phyloP scores from a whole-genome alignment of 2,888 invertebrate species.

The Plagodis dolabraria region DNA sequence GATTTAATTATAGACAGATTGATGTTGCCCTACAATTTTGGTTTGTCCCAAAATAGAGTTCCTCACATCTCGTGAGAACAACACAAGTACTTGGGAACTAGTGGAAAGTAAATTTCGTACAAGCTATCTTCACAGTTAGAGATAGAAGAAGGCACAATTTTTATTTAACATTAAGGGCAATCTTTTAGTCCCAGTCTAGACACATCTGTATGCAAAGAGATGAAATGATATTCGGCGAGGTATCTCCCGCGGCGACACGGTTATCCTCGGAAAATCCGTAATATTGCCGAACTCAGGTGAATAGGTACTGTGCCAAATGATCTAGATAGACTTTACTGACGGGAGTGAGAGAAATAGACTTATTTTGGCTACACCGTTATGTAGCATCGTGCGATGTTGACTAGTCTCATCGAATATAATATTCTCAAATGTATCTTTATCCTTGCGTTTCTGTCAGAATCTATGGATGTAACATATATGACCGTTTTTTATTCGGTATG shows the following conservation, averaged over 20 bases:
- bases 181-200: neutral
- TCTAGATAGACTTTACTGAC: too few relatives aligned
- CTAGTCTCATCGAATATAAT: too few relatives aligned
- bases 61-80: neutral
- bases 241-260: slow-evolving; percentile 3
- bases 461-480: too few relatives aligned
- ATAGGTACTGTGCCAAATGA: too few relatives aligned
- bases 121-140: neutral
- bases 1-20: slow-evolving; percentile 6
- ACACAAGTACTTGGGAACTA: too few relatives aligned
- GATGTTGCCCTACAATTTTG: neutral
- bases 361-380: neutral
- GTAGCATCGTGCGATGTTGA: slow-evolving; percentile 7
- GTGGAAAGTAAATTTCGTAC: neutral
- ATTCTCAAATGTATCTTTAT: too few relatives aligned
- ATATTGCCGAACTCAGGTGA: neutral
- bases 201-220: slow-evolving; percentile 12
- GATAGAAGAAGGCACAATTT: neutral
- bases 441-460: too few relatives aligned
- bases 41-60: neutral
- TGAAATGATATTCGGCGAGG: slow-evolving; percentile 5
- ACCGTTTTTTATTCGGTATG: too few relatives aligned
- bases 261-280: slow-evolving; percentile 2
- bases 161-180: neutral
- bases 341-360: too few relatives aligned